phyloP scores from a whole-genome alignment of 2,113 vertebrate genomes.

The Chionis minor region DNA sequence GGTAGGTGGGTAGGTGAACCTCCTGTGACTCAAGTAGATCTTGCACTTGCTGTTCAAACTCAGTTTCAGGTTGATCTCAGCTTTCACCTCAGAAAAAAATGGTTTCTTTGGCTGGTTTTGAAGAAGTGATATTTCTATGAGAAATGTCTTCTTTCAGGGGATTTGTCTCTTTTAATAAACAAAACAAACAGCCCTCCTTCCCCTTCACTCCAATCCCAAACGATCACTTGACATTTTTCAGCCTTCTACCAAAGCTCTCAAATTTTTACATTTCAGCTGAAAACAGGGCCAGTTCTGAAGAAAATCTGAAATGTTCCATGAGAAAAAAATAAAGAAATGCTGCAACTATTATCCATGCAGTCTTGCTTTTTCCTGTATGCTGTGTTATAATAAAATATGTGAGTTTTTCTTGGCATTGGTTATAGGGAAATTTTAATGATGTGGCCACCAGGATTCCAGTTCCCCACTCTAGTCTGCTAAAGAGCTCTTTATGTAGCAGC shows the following conservation, averaged over 20 bases:
- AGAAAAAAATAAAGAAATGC: background rate
- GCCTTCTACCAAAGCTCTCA: background rate
- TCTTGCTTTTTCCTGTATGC: background rate
- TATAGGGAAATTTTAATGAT: background rate
- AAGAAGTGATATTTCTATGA: background rate
- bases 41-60: background rate
- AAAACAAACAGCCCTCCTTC: background rate
- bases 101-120: background rate
- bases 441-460: background rate
- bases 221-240: background rate
- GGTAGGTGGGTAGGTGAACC: background rate
- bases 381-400: background rate
- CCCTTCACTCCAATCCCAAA: background rate
- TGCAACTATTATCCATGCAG: accelerated
- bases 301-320: background rate
- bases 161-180: conserved; percentile 18
- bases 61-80: background rate
- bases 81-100: background rate
- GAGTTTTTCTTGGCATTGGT: background rate
- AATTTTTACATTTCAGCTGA: background rate
- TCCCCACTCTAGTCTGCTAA: background rate
- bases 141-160: conserved; percentile 28
- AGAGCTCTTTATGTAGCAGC: background rate
- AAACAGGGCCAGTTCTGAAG: background rate
- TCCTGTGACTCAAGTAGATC: background rate